Percentiles rank a stretch among this genome's conserved stretches.
Evolutionary conservation across 2,888 invertebrate genomes (phyloP).

Genomic region (Dorcus parallelipipedus): DNA sequence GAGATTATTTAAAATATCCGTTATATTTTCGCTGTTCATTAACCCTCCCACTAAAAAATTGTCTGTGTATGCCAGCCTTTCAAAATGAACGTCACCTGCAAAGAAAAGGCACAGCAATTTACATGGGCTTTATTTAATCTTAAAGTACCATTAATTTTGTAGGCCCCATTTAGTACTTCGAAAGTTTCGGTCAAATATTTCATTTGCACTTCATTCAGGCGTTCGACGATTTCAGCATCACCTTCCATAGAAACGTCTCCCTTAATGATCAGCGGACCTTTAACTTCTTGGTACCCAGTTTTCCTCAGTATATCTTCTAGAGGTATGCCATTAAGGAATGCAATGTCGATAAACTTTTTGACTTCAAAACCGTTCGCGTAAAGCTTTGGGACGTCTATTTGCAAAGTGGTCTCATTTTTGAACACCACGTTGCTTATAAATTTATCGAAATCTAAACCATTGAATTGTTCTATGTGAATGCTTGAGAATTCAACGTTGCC

Average conservation of each 20-base stretch:
- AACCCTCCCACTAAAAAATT: constrained; percentile 33
- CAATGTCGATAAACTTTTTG: constrained; percentile 31
- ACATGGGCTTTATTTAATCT: background rate
- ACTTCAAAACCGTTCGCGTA: constrained; percentile 42
- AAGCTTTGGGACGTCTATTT: constrained; percentile 34
- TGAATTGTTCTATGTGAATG: constrained; percentile 40
- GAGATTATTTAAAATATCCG: constrained; percentile 34
- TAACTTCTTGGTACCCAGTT: constrained; percentile 35
- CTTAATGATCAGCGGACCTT: constrained; percentile 35
- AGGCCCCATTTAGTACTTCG: constrained; percentile 24
- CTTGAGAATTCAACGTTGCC: constrained; percentile 34
- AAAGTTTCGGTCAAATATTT: constrained; percentile 30
- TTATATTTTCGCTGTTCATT: constrained; percentile 32
- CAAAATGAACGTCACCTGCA: constrained; percentile 40
- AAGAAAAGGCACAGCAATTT: background rate
- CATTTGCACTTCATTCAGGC: constrained; percentile 38
- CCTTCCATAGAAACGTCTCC: constrained; percentile 39
- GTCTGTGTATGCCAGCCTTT: constrained; percentile 33
- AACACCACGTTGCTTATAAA: constrained; percentile 48
- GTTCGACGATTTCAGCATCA: constrained; percentile 40
- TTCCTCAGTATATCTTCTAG: constrained; percentile 46
- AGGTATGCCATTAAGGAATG: constrained; percentile 42
- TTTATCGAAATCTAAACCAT: constrained; percentile 42
- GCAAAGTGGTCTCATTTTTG: constrained; percentile 39
- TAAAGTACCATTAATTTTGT: constrained; percentile 33